phyloP scores from a whole-genome alignment of 2,797 vertebrate genomes.

The Menidia menidia region DNA sequence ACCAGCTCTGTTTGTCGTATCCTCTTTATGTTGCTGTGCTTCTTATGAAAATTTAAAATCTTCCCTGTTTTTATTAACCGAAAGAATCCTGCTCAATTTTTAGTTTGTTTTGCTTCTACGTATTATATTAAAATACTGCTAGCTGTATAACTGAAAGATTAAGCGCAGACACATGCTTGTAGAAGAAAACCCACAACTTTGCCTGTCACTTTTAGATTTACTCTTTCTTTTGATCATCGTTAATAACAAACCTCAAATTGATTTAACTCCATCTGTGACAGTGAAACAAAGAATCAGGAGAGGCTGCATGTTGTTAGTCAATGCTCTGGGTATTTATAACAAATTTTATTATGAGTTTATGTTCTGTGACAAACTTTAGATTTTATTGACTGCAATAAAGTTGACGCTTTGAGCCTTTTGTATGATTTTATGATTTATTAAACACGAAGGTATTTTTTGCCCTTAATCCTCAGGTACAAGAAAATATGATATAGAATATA shows the following conservation, averaged over 20 bases:
- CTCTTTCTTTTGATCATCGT: constrained; percentile 81
- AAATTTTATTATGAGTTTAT: constrained; percentile 2
- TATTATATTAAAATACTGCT: constrained; percentile 73
- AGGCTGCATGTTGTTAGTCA: constrained; percentile 26
- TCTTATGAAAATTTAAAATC: not conserved
- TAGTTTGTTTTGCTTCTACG: constrained; percentile 58
- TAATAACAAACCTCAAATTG: constrained; percentile 50
- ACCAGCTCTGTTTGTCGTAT: not conserved
- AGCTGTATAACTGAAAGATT: constrained; percentile 79
- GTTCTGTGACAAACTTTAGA: constrained; percentile 4
- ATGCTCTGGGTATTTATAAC: not conserved
- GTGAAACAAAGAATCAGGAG: constrained; percentile 27
- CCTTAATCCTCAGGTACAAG: not conserved
- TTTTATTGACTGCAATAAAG: not conserved
- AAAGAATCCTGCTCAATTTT: constrained; percentile 35
- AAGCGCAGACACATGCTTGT: constrained; percentile 41
- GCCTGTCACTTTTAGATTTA: constrained; percentile 72
- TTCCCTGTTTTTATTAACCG: constrained; percentile 15
- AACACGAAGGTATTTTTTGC: not conserved
- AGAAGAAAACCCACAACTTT: constrained; percentile 56
- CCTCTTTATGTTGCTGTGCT: not conserved
- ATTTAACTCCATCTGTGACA: constrained; percentile 37
- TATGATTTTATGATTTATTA: not conserved
- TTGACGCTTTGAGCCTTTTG: not conserved
- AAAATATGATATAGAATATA: constrained; percentile 12